phyloP scores from a whole-genome alignment of 92 coral and sea anemone species.

The Epizoanthus fatuus region DNA sequence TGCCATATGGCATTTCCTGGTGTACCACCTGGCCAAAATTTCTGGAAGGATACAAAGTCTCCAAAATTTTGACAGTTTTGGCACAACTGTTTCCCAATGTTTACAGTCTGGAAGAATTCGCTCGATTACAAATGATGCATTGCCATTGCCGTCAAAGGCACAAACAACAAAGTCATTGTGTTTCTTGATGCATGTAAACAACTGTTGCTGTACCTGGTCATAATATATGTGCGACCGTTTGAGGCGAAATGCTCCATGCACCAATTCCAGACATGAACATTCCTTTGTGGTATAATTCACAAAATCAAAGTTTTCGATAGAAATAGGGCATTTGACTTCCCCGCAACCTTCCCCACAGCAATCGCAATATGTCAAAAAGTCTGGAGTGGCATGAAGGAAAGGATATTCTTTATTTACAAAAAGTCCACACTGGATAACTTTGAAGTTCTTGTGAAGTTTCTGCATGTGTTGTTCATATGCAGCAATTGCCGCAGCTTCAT shows the following conservation, averaged over 20 bases:
- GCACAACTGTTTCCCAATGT: constrained; percentile 50
- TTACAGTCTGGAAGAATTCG: constrained; percentile 53
- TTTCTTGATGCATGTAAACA: constrained; percentile 40
- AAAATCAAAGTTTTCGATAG: constrained; percentile 46
- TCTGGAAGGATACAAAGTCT: constrained; percentile 72
- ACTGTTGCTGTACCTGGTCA: constrained; percentile 72
- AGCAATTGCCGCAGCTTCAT: constrained; percentile 33
- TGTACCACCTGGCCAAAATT: constrained; percentile 76
- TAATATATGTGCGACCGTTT: constrained; percentile 51
- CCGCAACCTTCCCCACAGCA: constrained; percentile 38
- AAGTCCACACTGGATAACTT: constrained; percentile 26
- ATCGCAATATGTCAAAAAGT: constrained; percentile 5
- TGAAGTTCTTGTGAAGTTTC: constrained; percentile 24
- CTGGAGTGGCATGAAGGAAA: constrained; percentile 31
- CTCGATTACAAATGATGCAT: constrained; percentile 40
- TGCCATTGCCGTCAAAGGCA: constrained; percentile 37
- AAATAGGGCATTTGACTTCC: constrained; percentile 42
- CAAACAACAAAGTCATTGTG: constrained; percentile 78
- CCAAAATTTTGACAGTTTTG: constrained; percentile 74
- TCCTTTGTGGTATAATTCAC: constrained; percentile 7
- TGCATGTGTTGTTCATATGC: constrained; percentile 41
- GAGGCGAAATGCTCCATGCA: constrained; percentile 27
- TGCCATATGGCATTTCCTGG: constrained; percentile 52
- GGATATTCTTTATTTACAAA: constrained; percentile 20
- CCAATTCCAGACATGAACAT: constrained; percentile 52